Conservation (phyloP, 1,140 invertebrate species). For the Bombus ignitus region DNA sequence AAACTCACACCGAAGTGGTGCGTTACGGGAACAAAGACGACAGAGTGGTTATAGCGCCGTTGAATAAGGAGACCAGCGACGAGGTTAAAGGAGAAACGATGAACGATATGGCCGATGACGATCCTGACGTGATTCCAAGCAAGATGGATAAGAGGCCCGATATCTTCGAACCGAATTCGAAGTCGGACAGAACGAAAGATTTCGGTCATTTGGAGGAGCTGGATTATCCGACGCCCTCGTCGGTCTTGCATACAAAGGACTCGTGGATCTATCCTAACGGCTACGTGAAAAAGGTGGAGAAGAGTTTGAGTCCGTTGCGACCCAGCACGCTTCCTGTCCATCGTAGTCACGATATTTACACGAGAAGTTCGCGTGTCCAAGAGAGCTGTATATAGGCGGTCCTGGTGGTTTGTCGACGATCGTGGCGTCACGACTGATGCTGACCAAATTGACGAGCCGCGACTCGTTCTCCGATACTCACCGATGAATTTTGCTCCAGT, state of each 20-base stretch:
- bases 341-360: constrained; percentile 76
- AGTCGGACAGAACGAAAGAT: constrained; percentile 65
- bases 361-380: constrained; percentile 76
- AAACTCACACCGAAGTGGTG: constrained; percentile 61
- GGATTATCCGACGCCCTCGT: constrained; percentile 59
- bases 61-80: constrained; percentile 24
- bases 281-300: constrained; percentile 60
- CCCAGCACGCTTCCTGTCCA: constrained; percentile 76
- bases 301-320: constrained; percentile 63
- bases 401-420: not conserved
- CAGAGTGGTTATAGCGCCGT: constrained; percentile 11
- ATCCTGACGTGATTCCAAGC: constrained; percentile 75
- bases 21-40: constrained; percentile 57
- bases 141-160: constrained; percentile 69
- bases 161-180: constrained; percentile 67
- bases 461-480: not conserved
- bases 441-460: not conserved
- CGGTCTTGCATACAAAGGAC: constrained; percentile 53
- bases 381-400: constrained; percentile 78
- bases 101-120: constrained; percentile 67
- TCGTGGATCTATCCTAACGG: constrained; percentile 71
- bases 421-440: not conserved
- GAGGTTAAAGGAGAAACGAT: constrained; percentile 43
- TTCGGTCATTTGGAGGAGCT: constrained; percentile 54
- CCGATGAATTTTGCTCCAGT: not conserved